Conservation (phyloP, 2,797 vertebrate genomes). For the Nasua narica region DNA sequence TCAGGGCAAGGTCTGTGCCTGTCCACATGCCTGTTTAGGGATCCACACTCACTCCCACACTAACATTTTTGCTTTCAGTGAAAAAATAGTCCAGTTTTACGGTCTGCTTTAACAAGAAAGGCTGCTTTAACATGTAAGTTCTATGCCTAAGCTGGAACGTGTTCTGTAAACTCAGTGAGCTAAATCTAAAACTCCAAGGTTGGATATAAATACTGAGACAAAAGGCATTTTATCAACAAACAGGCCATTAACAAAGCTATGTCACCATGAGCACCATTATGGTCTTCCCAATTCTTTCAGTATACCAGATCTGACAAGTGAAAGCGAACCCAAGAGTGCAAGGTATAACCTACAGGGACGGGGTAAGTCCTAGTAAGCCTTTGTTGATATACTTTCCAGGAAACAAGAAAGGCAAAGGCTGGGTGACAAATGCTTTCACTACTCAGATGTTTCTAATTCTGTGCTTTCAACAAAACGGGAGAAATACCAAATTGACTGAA, state of each 20-base stretch:
- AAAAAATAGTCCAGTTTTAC: slow-evolving; percentile 27
- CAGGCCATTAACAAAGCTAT: background rate
- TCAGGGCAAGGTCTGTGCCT: background rate
- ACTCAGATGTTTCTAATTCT: slow-evolving; percentile 52
- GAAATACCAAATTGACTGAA: background rate
- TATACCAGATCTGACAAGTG: background rate
- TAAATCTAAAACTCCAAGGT: background rate
- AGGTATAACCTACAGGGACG: background rate
- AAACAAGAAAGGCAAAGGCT: slow-evolving; percentile 26
- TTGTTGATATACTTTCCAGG: slow-evolving; percentile 16
- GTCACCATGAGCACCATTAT: background rate
- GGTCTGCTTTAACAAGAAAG: background rate
- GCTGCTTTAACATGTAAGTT: background rate
- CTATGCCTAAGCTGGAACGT: background rate
- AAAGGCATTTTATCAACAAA: background rate
- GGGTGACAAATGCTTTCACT: slow-evolving; percentile 23
- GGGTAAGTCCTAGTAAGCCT: background rate
- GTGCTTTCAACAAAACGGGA: slow-evolving; percentile 43
- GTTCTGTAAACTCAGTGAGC: background rate
- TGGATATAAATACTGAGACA: background rate
- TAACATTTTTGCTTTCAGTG: background rate
- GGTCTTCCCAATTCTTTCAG: background rate
- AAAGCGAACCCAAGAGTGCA: background rate
- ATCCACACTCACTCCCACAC: background rate
- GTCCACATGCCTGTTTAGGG: background rate